Evolutionary conservation across 2,888 invertebrate genomes (phyloP).

Genomic region (Ophioninae sp.): DNA sequence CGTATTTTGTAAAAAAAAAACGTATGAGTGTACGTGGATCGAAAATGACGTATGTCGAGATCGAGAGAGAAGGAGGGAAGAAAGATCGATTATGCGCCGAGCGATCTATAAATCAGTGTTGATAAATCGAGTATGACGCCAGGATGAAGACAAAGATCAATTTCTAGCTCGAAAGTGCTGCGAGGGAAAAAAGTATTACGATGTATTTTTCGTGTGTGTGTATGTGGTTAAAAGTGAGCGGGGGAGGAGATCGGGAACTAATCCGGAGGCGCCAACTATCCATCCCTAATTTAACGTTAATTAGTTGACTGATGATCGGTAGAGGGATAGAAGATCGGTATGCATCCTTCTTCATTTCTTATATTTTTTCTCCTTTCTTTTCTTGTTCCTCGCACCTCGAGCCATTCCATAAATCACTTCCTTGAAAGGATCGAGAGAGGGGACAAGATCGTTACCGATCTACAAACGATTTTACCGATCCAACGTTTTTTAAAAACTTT

Average conservation of each 20-base stretch:
- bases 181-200: neutral
- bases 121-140: conserved; percentile 41
- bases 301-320: conserved; percentile 60
- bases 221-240: neutral
- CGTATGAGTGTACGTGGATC: neutral
- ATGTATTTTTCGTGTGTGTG: neutral
- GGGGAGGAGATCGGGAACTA: conserved; percentile 46
- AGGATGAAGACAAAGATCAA: conserved; percentile 34
- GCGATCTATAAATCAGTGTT: conserved; percentile 52
- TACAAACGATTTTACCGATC: neutral
- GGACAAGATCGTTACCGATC: conserved; percentile 59
- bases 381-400: conserved; percentile 16
- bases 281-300: conserved; percentile 61
- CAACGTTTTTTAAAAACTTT: neutral
- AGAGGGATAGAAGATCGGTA: conserved; percentile 18
- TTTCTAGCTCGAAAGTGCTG: neutral
- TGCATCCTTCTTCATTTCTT: conserved; percentile 22
- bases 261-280: conserved; percentile 55
- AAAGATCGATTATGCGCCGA: conserved; percentile 52
- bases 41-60: conserved; percentile 24
- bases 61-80: conserved; percentile 36
- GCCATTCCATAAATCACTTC: conserved; percentile 59
- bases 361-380: conserved; percentile 8
- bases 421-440: conserved; percentile 25
- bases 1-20: conserved; percentile 2